These are phyloP conservation scores for Heterohyrax brucei DNA, from an alignment of 2,797 vertebrate genomes.

Conservation along the genomic window DNA sequence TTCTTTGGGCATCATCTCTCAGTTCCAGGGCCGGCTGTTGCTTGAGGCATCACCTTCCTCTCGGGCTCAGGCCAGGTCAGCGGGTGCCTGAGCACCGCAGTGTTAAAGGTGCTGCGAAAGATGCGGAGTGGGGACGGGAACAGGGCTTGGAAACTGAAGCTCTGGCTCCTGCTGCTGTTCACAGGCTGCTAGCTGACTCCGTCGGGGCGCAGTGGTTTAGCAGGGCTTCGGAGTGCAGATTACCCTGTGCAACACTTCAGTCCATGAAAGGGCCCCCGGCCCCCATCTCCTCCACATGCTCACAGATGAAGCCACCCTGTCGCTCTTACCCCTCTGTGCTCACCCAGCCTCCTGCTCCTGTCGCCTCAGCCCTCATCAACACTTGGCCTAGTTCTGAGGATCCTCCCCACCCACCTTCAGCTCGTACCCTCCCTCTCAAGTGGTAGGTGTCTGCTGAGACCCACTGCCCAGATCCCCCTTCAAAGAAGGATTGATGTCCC, in stretches of 20 bases:
- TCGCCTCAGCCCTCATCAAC: not conserved
- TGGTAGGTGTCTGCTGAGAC: not conserved
- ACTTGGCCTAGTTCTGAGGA: not conserved
- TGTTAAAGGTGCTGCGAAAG: not conserved
- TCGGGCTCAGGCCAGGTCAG: not conserved
- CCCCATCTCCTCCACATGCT: not conserved
- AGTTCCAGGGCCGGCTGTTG: not conserved
- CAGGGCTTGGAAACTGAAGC: not conserved
- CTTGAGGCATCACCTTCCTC: not conserved
- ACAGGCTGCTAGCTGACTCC: too few relatives aligned
- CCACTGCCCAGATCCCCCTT: not conserved
- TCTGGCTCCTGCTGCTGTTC: not conserved
- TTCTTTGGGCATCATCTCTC: not conserved
- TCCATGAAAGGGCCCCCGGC: not conserved
- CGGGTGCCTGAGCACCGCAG: too few relatives aligned
- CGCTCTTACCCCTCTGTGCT: not conserved
- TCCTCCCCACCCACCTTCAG: not conserved
- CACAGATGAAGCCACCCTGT: not conserved
- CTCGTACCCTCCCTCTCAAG: not conserved
- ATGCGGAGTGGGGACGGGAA: accelerated
- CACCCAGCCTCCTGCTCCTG: accelerated
- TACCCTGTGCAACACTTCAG: not conserved
- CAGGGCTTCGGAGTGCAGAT: not conserved
- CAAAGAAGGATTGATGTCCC: not conserved
- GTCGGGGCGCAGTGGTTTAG: not conserved